A percentile compares a stretch with the other conserved stretches of the same genome.
Conservation (phyloP, 2,888 invertebrate genomes). For the Suillia variegata region DNA sequence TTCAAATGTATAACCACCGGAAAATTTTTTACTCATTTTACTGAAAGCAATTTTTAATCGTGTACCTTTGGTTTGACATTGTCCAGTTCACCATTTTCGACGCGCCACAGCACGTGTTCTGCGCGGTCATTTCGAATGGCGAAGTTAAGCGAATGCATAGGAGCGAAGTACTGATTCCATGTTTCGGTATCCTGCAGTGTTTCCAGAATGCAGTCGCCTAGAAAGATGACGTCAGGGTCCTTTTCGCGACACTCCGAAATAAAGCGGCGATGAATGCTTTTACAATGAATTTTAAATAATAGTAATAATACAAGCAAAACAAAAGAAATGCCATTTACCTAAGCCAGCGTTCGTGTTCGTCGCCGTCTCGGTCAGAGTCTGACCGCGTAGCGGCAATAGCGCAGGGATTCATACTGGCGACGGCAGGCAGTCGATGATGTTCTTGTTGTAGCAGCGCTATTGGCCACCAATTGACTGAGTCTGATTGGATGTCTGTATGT, state of each 20-base stretch:
- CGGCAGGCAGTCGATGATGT: too few relatives aligned
- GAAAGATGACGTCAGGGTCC: slow-evolving; percentile 90
- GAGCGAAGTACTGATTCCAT: slow-evolving; percentile 90
- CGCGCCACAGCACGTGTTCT: slow-evolving; percentile 88
- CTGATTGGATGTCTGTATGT: too few relatives aligned
- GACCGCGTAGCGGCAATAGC: slow-evolving; percentile 67
- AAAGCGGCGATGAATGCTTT: slow-evolving; percentile 75
- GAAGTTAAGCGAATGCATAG: slow-evolving; percentile 84
- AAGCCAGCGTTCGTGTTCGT: slow-evolving; percentile 86
- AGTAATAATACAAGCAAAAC: too few relatives aligned
- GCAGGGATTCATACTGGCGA: slow-evolving; percentile 84
- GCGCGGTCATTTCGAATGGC: slow-evolving; percentile 88
- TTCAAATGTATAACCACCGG: too few relatives aligned
- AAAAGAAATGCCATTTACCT: slow-evolving; percentile 19
- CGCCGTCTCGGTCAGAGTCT: slow-evolving; percentile 79
- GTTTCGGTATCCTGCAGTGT: slow-evolving; percentile 82
- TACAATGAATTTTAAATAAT: slow-evolving; percentile 26
- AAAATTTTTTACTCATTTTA: not conserved
- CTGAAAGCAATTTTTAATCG: not conserved
- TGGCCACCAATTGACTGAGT: too few relatives aligned
- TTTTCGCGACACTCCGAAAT: slow-evolving; percentile 83
- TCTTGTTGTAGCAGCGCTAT: too few relatives aligned
- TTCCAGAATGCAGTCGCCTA: slow-evolving; percentile 88
- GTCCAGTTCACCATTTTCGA: slow-evolving; percentile 88
- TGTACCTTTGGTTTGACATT: slow-evolving; percentile 84